phyloP scores from a whole-genome alignment of 2,797 vertebrate species.

The Malurus leucopterus region DNA sequence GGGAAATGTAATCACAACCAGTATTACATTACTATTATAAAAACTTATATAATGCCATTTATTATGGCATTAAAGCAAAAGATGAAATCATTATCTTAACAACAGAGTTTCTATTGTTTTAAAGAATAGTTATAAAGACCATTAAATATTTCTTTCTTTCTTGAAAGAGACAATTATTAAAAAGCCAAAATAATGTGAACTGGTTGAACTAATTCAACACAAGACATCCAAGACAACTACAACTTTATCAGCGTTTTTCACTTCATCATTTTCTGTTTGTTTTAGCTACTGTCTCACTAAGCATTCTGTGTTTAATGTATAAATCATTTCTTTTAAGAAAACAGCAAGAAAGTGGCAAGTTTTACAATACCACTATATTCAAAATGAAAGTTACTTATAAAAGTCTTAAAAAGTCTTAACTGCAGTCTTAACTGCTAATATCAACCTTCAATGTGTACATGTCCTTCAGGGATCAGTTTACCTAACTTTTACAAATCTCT shows the following conservation, averaged over 20 bases:
- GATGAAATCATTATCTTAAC: not conserved
- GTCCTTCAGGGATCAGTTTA: not conserved
- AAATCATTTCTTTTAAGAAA: not conserved
- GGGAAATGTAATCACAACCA: not conserved
- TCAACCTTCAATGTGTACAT: not conserved
- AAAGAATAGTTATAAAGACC: not conserved
- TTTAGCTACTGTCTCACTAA: not conserved
- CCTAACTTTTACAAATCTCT: not conserved
- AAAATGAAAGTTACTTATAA: not conserved
- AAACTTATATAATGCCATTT: not conserved
- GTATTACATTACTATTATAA: not conserved
- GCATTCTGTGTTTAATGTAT: not conserved
- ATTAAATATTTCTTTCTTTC: not conserved
- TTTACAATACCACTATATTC: not conserved
- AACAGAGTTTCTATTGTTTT: not conserved
- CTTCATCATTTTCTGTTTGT: not conserved
- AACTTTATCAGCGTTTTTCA: not conserved
- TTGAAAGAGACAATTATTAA: not conserved
- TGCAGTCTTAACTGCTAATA: not conserved
- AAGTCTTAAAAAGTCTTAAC: not conserved
- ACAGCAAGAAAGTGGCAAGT: not conserved
- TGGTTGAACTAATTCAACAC: not conserved
- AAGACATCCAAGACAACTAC: not conserved
- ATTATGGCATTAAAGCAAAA: not conserved
- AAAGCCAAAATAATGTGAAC: not conserved